phyloP scores from a whole-genome alignment of 2,888 invertebrate species.

The Alcis repandata region DNA sequence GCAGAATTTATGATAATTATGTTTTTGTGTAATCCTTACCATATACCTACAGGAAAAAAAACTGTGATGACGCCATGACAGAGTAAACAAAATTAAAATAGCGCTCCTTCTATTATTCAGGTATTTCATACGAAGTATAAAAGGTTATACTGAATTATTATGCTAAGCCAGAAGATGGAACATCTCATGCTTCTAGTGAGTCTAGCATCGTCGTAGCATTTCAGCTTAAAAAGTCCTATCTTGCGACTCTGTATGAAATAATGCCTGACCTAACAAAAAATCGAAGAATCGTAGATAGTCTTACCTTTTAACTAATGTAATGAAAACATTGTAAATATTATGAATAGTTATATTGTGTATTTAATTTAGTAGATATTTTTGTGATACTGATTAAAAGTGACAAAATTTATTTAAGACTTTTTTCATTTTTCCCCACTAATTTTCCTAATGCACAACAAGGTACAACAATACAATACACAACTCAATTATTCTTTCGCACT shows the following conservation, averaged over 20 bases:
- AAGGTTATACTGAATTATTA: neutral
- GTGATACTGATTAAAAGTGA: constrained; percentile 21
- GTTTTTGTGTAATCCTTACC: neutral
- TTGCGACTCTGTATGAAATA: neutral
- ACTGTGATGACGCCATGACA: neutral
- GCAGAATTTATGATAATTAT: neutral
- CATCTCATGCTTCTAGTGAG: neutral
- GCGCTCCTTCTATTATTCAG: no score
- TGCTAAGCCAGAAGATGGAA: neutral
- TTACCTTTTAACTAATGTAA: constrained; percentile 11
- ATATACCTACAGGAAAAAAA: neutral
- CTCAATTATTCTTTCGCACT: neutral
- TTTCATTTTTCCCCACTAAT: neutral
- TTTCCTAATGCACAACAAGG: no score
- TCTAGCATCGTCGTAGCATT: no score
- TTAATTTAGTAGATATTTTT: constrained; percentile 12
- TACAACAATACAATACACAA: no score
- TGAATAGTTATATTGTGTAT: neutral
- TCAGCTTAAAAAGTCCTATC: neutral
- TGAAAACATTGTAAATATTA: constrained; percentile 31
- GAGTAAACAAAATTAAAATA: no score
- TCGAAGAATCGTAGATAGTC: neutral
- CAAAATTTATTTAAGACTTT: constrained; percentile 4
- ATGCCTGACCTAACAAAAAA: neutral
- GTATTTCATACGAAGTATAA: neutral